phyloP scores from a whole-genome alignment of 23 tunicate species.

The Diplosoma virens region DNA sequence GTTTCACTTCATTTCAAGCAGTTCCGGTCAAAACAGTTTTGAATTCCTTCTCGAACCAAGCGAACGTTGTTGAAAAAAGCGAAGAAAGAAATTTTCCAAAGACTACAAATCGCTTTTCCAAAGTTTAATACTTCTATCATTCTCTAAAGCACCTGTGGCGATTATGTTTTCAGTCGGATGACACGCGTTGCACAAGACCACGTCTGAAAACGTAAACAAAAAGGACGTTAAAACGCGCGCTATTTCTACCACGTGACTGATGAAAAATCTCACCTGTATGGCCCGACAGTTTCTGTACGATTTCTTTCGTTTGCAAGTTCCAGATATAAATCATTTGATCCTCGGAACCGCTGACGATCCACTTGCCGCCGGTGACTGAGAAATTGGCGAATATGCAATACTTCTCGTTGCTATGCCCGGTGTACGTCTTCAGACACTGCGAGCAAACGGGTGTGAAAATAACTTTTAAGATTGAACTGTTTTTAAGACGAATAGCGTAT shows the following conservation, averaged over 20 bases:
- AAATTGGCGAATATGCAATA: constrained; percentile 98
- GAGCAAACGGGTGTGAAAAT: not conserved
- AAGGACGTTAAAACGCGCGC: too few relatives aligned
- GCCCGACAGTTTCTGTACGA: constrained; percentile 85
- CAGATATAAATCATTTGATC: constrained; percentile 87
- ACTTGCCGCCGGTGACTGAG: constrained; percentile 97
- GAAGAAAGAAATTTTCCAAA: too few relatives aligned
- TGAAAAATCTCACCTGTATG: too few relatives aligned
- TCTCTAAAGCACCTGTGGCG: constrained; percentile 87
- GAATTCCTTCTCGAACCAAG: too few relatives aligned
- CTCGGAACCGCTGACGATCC: constrained; percentile 97
- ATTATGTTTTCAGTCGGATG: constrained; percentile 96
- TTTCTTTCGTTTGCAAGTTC: constrained; percentile 96
- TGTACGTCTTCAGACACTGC: constrained; percentile 90
- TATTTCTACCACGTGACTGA: too few relatives aligned
- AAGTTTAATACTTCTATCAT: constrained; percentile 86
- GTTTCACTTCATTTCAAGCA: too few relatives aligned
- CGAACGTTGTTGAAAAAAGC: too few relatives aligned
- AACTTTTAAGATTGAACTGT: not conserved
- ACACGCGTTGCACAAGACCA: constrained; percentile 89
- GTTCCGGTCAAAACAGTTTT: too few relatives aligned
- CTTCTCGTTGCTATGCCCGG: constrained; percentile 90
- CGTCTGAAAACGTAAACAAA: constrained; percentile 46
- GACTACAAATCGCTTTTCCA: constrained; percentile 90
- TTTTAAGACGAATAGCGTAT: too few relatives aligned